Evolutionary conservation across 2,113 vertebrate species (phyloP).

Genomic region (Albula goreensis): DNA sequence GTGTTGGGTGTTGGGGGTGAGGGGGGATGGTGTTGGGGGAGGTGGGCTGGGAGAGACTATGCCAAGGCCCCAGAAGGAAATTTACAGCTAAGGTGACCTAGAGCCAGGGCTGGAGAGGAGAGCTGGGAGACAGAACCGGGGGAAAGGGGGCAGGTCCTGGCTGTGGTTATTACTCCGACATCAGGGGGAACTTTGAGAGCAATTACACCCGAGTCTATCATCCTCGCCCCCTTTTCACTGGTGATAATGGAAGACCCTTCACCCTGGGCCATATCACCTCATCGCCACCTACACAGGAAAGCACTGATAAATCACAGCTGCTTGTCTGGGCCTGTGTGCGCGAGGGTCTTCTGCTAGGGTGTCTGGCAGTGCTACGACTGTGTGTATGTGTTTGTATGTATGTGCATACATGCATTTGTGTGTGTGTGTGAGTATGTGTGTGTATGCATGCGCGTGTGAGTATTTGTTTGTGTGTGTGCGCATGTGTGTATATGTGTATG

Average conservation of each 20-base stretch:
- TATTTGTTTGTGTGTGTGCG: too few species aligned
- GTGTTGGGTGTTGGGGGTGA: too few species aligned
- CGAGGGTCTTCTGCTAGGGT: background rate
- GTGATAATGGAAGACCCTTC: conserved; percentile 1
- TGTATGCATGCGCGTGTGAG: too few species aligned
- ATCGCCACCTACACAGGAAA: conserved; percentile 16
- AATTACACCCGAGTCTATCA: conserved; percentile 28
- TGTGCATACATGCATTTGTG: too few species aligned
- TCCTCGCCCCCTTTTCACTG: conserved; percentile 1
- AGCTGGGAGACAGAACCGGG: background rate
- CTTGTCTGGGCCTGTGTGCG: background rate
- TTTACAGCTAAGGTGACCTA: conserved; percentile 26
- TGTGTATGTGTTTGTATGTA: too few species aligned
- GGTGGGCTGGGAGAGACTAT: background rate
- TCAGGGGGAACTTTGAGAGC: conserved; percentile 24
- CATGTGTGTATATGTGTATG: too few species aligned
- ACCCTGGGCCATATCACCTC: conserved; percentile 15
- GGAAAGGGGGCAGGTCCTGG: background rate
- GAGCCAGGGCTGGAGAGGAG: conserved; percentile 4
- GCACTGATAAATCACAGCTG: conserved; percentile 18
- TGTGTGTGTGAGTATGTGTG: too few species aligned
- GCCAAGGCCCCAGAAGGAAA: background rate
- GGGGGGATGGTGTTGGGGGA: too few species aligned
- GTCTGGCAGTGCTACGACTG: background rate
- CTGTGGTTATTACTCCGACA: conserved; percentile 17